These are phyloP conservation scores for Puntigrus tetrazona DNA, from an alignment of 2,113 vertebrate species.

Conservation along the genomic window DNA sequence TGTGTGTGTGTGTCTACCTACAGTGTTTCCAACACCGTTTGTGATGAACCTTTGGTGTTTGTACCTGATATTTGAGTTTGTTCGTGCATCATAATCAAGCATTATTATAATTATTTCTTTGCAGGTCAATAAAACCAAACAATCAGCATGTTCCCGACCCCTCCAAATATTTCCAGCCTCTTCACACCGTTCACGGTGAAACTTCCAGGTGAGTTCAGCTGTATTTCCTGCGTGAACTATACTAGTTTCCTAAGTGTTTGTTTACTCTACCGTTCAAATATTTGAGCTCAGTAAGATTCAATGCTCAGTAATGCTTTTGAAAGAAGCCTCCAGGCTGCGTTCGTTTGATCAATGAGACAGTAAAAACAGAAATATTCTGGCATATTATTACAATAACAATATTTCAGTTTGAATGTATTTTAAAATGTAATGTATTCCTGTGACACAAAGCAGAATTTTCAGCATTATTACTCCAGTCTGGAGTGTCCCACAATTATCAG, in stretches of 20 bases:
- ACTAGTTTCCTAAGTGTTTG: neutral
- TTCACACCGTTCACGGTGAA: constrained; percentile 65
- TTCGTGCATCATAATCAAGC: neutral
- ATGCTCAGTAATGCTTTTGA: neutral
- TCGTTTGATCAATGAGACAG: neutral
- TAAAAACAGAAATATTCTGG: neutral
- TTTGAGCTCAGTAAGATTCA: neutral
- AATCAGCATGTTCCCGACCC: constrained; percentile 68
- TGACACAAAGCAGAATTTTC: no score
- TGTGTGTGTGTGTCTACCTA: neutral
- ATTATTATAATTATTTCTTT: neutral
- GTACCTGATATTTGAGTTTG: neutral
- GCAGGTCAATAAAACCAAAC: constrained; percentile 58
- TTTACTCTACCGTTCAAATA: neutral
- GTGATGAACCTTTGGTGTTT: neutral
- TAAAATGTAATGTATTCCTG: neutral
- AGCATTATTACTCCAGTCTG: neutral
- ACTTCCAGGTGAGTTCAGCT: constrained; percentile 65
- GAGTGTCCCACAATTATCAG: neutral
- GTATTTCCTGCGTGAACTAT: neutral
- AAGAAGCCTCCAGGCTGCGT: neutral
- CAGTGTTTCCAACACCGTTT: neutral
- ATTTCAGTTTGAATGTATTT: neutral
- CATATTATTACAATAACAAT: no score
- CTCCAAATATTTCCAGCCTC: constrained; percentile 70